Evolutionary conservation across 2,888 invertebrate species (phyloP).

Genomic region (Polydesmus complanatus): DNA sequence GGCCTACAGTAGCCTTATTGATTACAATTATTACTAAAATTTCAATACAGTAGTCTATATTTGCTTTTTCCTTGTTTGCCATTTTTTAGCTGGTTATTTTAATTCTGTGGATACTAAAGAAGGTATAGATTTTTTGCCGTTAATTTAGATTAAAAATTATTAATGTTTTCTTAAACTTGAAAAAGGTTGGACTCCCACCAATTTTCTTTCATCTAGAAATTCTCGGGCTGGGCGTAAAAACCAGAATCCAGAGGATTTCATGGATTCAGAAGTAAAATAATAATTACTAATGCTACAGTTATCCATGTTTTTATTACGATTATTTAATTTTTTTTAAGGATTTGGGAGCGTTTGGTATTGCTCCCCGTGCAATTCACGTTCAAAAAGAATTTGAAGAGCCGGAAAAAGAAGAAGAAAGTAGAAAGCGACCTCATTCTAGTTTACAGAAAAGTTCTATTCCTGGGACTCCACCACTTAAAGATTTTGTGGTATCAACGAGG

Average conservation of each 20-base stretch:
- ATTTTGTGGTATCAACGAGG: slow-evolving; percentile 51
- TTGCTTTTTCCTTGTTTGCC: too few species aligned
- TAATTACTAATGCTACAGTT: background rate
- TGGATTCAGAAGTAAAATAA: slow-evolving; percentile 73
- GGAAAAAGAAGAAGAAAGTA: background rate
- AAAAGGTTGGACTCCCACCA: slow-evolving; percentile 73
- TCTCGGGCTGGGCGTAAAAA: slow-evolving; percentile 44
- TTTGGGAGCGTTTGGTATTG: slow-evolving; percentile 84
- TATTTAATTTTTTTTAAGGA: slow-evolving; percentile 41
- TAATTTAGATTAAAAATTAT: slow-evolving; percentile 24
- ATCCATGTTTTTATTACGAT: background rate
- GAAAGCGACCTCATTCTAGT: slow-evolving; percentile 7
- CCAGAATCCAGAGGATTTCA: slow-evolving; percentile 80
- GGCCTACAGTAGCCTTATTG: too few species aligned
- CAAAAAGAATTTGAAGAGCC: slow-evolving; percentile 51
- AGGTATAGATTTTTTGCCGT: too few species aligned
- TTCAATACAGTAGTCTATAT: too few species aligned
- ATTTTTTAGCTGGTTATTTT: slow-evolving; percentile 93
- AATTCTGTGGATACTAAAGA: slow-evolving; percentile 92
- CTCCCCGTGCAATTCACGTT: slow-evolving; percentile 69
- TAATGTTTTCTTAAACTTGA: slow-evolving; percentile 1
- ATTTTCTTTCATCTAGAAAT: slow-evolving; percentile 74
- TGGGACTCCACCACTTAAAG: slow-evolving; percentile 55
- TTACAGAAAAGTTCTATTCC: slow-evolving; percentile 38
- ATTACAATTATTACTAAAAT: too few species aligned